Conservation (phyloP, 2,113 vertebrate genomes). For the Ailuropoda melanoleuca region DNA sequence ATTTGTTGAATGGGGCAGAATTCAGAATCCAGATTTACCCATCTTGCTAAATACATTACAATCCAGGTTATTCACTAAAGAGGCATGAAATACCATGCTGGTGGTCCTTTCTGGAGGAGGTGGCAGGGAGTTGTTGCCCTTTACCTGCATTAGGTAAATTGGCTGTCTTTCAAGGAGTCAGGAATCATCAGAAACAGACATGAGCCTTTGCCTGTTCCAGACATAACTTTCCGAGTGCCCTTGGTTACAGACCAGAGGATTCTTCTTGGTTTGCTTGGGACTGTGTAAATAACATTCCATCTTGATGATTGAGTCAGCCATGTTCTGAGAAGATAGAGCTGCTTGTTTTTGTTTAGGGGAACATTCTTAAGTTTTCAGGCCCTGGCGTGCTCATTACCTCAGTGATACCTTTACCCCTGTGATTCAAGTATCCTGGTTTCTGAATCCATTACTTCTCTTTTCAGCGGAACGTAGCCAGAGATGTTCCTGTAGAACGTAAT, state of each 20-base stretch:
- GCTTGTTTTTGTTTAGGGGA: slow-evolving; percentile 46
- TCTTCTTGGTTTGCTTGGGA: slow-evolving; percentile 74
- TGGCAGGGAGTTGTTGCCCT: neutral
- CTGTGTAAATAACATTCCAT: slow-evolving; percentile 81
- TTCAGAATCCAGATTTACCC: slow-evolving; percentile 27
- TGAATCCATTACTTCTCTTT: neutral
- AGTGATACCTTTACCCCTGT: neutral
- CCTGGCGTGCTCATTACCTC: neutral
- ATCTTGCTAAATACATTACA: neutral
- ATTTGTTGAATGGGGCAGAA: neutral
- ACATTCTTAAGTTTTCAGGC: slow-evolving; percentile 49
- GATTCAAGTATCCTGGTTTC: neutral
- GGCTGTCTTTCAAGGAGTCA: slow-evolving; percentile 62
- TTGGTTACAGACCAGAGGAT: slow-evolving; percentile 79
- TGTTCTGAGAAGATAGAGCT: slow-evolving; percentile 14
- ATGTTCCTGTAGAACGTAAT: slow-evolving; percentile 17
- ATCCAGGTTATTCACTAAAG: slow-evolving; percentile 9
- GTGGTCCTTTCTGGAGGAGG: neutral
- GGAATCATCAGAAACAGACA: slow-evolving; percentile 41
- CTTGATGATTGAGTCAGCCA: slow-evolving; percentile 60
- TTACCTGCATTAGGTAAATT: slow-evolving; percentile 72
- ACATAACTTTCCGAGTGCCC: slow-evolving; percentile 76
- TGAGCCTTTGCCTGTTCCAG: slow-evolving; percentile 67
- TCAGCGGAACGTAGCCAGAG: neutral
- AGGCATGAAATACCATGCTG: neutral